Conservation (phyloP, 1,140 invertebrate species). For the Brachionus calyciflorus region DNA sequence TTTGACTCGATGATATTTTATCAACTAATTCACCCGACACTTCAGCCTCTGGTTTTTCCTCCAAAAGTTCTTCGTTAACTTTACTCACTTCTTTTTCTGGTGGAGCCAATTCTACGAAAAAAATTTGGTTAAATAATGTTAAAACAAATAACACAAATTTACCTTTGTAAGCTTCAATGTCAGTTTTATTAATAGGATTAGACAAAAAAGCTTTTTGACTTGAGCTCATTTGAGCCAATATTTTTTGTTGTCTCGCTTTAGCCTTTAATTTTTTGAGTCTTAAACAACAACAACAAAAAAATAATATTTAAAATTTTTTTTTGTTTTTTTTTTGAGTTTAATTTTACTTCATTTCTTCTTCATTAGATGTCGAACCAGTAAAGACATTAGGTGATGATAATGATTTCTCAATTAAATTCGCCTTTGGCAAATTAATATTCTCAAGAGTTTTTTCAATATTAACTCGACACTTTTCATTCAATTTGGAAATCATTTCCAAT, state of each 20-base stretch:
- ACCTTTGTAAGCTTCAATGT: slow-evolving; percentile 29
- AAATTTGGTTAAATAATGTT: neutral
- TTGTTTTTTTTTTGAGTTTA: neutral
- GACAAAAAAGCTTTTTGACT: slow-evolving; percentile 27
- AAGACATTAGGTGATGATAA: neutral
- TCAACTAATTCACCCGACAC: neutral
- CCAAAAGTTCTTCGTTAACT: neutral
- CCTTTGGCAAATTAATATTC: slow-evolving; percentile 43
- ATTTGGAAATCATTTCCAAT: slow-evolving; percentile 55
- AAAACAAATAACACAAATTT: neutral
- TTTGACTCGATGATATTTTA: neutral
- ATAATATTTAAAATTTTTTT: neutral
- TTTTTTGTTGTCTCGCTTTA: slow-evolving; percentile 49
- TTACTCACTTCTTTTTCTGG: neutral
- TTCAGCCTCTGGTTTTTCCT: neutral
- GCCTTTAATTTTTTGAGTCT: slow-evolving; percentile 70
- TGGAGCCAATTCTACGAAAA: too few relatives aligned
- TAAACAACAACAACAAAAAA: neutral
- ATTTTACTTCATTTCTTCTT: slow-evolving; percentile 34
- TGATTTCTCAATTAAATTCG: slow-evolving; percentile 39
- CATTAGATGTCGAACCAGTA: neutral
- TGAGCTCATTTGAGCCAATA: slow-evolving; percentile 41
- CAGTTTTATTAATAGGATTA: slow-evolving; percentile 12
- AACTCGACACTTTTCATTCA: slow-evolving; percentile 65
- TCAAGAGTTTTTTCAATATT: slow-evolving; percentile 59